A percentile compares a stretch with the other conserved stretches of the same genome.
phyloP scores from a whole-genome alignment of 2,888 invertebrate genomes.

The Lycophotia porphyrea region DNA sequence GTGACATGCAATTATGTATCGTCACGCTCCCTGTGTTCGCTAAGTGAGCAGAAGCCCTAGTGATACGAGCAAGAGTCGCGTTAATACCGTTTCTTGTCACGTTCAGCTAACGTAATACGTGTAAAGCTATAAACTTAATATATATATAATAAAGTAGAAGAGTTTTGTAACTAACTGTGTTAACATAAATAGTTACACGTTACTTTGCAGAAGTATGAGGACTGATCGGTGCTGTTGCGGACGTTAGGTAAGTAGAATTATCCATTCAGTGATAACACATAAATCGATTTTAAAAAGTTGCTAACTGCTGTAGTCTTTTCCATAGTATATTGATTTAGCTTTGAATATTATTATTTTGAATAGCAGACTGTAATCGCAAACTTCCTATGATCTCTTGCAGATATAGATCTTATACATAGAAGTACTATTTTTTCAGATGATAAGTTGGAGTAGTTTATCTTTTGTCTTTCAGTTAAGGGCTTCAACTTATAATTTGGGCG shows the following conservation, averaged over 20 bases:
- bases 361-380: background rate
- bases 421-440: too few species aligned
- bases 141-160: slow-evolving; percentile 20
- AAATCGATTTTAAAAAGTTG: background rate
- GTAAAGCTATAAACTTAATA: slow-evolving; percentile 21
- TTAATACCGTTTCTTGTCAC: slow-evolving; percentile 48
- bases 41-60: slow-evolving; percentile 49
- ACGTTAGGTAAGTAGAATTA: background rate
- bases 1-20: slow-evolving; percentile 37
- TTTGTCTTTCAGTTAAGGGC: background rate
- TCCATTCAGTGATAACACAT: background rate
- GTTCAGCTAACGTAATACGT: slow-evolving; percentile 44
- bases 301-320: background rate
- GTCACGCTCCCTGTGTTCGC: slow-evolving; percentile 25
- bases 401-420: too few species aligned
- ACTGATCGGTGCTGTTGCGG: background rate
- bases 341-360: slow-evolving; percentile 2
- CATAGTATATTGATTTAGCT: background rate
- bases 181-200: slow-evolving; percentile 8
- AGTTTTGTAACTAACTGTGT: slow-evolving; percentile 16
- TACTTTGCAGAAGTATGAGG: background rate
- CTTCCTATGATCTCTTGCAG: too few species aligned
- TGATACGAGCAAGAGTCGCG: slow-evolving; percentile 35
- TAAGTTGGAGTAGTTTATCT: too few species aligned
- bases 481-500: too few species aligned